phyloP scores from a whole-genome alignment of 2,797 vertebrate genomes.

The Pterois miles region DNA sequence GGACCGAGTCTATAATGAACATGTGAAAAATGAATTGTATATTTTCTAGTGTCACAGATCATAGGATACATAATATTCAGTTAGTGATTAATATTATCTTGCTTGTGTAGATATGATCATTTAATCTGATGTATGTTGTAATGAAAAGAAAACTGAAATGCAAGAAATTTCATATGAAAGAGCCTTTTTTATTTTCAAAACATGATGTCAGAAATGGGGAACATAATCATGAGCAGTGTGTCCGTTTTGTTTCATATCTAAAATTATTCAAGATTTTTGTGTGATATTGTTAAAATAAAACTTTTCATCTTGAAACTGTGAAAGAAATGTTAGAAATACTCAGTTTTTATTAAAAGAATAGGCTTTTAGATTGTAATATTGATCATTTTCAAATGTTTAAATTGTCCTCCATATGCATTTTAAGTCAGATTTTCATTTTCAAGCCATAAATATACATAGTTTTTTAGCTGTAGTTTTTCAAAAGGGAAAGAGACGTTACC shows the following conservation, averaged over 20 bases:
- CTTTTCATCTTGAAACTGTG: slow-evolving; percentile 69
- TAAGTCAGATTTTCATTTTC: background rate
- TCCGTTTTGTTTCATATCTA: slow-evolving; percentile 72
- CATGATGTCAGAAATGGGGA: slow-evolving; percentile 40
- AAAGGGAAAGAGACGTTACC: background rate
- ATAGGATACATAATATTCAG: slow-evolving; percentile 37
- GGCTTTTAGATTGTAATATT: background rate
- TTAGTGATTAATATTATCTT: slow-evolving; percentile 40
- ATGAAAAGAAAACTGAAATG: slow-evolving; percentile 45
- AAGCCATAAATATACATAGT: background rate
- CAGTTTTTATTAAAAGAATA: background rate
- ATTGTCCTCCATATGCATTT: background rate
- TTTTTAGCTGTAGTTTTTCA: background rate
- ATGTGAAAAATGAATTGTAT: slow-evolving; percentile 50
- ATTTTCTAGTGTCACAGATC: slow-evolving; percentile 58
- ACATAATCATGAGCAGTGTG: slow-evolving; percentile 34
- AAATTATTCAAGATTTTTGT: slow-evolving; percentile 63
- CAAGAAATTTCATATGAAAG: slow-evolving; percentile 44
- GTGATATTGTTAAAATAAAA: slow-evolving; percentile 72
- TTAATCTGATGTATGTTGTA: slow-evolving; percentile 50
- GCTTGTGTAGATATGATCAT: slow-evolving; percentile 47
- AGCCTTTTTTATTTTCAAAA: slow-evolving; percentile 52
- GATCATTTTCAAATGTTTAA: background rate
- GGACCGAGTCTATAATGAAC: slow-evolving; percentile 46
- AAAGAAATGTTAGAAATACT: slow-evolving; percentile 40